Evolutionary conservation across 2,888 invertebrate species (phyloP).

Genomic region (Candidula unifasciata): DNA sequence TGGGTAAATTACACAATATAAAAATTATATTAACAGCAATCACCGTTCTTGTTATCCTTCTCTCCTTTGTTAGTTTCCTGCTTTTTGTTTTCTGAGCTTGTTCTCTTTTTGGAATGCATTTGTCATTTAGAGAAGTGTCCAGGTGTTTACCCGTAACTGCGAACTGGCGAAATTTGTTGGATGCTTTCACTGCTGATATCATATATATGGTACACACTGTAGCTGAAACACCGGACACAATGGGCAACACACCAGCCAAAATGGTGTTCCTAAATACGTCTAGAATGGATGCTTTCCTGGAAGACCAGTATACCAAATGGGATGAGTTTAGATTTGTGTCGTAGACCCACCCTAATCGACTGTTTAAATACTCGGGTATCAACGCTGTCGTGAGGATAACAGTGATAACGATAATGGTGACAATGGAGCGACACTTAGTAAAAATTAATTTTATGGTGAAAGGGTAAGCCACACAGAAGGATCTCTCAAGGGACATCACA

Average conservation of each 20-base stretch:
- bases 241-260: not conserved
- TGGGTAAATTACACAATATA: slow-evolving; percentile 13
- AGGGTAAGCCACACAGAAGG: not conserved
- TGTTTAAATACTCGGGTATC: not conserved
- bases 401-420: not conserved
- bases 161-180: not conserved
- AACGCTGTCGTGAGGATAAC: not conserved
- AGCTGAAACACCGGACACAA: not conserved
- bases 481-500: not conserved
- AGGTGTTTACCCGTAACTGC: not conserved
- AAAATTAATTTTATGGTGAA: not conserved
- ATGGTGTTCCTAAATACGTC: not conserved
- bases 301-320: not conserved
- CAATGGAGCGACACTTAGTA: not conserved
- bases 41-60: not conserved
- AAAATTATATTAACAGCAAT: not conserved
- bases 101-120: not conserved
- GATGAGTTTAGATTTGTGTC: not conserved
- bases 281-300: not conserved
- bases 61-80: not conserved
- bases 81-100: not conserved
- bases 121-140: not conserved
- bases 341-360: not conserved
- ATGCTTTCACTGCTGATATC: not conserved
- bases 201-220: not conserved